Conservation (phyloP, 2,888 invertebrate genomes). For the Macrosiphum euphorbiae region DNA sequence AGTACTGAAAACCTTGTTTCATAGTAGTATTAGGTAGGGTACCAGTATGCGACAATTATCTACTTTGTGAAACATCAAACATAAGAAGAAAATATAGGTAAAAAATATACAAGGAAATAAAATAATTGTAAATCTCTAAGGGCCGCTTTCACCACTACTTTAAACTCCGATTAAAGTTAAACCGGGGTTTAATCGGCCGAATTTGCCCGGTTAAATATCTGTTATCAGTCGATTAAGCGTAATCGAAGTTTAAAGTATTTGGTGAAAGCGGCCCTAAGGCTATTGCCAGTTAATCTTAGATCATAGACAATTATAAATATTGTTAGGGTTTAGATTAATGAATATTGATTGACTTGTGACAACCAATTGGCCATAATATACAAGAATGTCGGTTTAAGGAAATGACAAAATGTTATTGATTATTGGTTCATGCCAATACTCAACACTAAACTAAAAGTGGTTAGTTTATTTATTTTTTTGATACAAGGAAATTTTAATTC, state of each 20-base stretch:
- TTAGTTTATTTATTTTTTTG: neutral
- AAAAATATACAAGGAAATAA: too few species aligned
- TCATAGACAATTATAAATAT: neutral
- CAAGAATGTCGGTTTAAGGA: too few species aligned
- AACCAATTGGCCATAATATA: neutral
- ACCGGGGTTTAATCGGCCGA: too few species aligned
- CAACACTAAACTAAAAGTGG: neutral
- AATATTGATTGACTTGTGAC: neutral
- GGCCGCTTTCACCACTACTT: too few species aligned
- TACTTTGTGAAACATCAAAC: neutral
- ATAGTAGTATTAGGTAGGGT: neutral
- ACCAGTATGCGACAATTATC: neutral
- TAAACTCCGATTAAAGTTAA: too few species aligned
- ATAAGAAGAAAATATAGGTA: neutral
- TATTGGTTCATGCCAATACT: too few species aligned
- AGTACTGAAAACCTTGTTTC: neutral
- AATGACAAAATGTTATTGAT: neutral
- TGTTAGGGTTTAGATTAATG: neutral
- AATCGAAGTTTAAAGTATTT: too few species aligned
- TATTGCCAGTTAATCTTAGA: neutral
- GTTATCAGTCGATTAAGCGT: too few species aligned
- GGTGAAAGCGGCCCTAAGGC: too few species aligned
- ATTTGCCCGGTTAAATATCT: too few species aligned
- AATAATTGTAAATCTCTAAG: too few species aligned
- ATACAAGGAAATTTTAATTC: too few species aligned